phyloP scores from a whole-genome alignment of 2,797 vertebrate genomes.

The Phyllotis vaccarum region DNA sequence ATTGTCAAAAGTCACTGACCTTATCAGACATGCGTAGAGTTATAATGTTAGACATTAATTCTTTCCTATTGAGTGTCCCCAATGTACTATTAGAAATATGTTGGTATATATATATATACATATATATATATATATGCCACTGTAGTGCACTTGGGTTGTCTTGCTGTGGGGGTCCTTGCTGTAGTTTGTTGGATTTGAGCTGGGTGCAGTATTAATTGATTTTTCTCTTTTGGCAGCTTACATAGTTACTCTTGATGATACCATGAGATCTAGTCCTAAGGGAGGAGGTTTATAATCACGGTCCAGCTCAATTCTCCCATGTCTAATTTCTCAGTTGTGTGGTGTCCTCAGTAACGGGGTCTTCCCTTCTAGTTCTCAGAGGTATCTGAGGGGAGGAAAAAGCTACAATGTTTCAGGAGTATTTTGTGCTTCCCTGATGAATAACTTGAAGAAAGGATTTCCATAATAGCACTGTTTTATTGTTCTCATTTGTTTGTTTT shows the following conservation, averaged over 20 bases:
- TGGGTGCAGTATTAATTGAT: neutral
- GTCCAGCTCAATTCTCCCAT: neutral
- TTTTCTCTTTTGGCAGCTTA: neutral
- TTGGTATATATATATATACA: neutral
- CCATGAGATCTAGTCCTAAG: neutral
- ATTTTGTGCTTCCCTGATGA: neutral
- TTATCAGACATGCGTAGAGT: neutral
- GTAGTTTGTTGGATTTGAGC: neutral
- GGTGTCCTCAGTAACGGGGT: no score
- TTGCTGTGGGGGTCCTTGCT: no score
- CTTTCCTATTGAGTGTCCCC: neutral
- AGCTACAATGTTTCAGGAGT: neutral
- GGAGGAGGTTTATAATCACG: neutral
- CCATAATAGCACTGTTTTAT: neutral
- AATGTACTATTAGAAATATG: neutral
- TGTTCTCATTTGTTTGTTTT: neutral
- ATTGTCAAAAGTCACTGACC: neutral
- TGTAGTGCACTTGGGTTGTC: neutral
- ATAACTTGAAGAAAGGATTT: neutral
- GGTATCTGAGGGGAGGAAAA: neutral
- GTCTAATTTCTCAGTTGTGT: neutral
- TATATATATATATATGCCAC: neutral
- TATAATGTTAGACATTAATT: neutral
- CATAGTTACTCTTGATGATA: neutral
- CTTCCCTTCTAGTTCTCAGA: neutral